Base-by-base conservation (phyloP, 2,888 invertebrate genomes). In the Meandrusa payeni region DNA sequence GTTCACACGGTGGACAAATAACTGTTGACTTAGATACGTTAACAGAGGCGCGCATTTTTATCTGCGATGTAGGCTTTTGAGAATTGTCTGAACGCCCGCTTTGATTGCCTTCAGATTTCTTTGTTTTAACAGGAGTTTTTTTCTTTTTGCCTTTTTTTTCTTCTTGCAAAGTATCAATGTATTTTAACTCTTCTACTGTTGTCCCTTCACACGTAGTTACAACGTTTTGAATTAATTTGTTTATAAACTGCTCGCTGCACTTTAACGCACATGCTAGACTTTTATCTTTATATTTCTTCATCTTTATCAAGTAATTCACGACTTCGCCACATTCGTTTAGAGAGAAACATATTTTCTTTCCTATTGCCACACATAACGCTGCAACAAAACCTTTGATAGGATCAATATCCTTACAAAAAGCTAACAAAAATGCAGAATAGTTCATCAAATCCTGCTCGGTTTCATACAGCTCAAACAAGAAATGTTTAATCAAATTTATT, bases 351-450 rank as follows among this genome's bases (percentile, higher is more conserved):
- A 88, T 76, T 40, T 72, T 72, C 57, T 83, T 88, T 1, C 91
- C 92, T 5, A 90, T 57, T 9, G 88, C 83, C 52, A 92, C 72
- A 10, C 89, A 82, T 10, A 92, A 54, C 1, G 91, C 91, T 49
- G 88, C 89, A 0, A 75, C 87, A 37, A 92, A 86, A 0, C 92
- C 92, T 52, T 80, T 69, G 2, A 83, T 67, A 0, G 90, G 87
- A 57, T 90, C 73, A 9, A 59, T 47, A 54, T 79, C 89, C 72
- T 92, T 92, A 59, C 92, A 92, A 55, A 92, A 90, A 10, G 89
- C 89, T 46, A 93, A 63, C 19, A 93, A 65, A 56, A 93, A 76
- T 2, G 90, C 90, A 0, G 91, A 88, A 61, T 93, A 93, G 58
- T 91, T 92, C 51, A 91, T 79, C 22, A 70, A 54, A 46, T 89